These are phyloP conservation scores for Tympanuchus pallidicinctus DNA, from an alignment of 2,113 vertebrate species.

Conservation along the genomic window DNA sequence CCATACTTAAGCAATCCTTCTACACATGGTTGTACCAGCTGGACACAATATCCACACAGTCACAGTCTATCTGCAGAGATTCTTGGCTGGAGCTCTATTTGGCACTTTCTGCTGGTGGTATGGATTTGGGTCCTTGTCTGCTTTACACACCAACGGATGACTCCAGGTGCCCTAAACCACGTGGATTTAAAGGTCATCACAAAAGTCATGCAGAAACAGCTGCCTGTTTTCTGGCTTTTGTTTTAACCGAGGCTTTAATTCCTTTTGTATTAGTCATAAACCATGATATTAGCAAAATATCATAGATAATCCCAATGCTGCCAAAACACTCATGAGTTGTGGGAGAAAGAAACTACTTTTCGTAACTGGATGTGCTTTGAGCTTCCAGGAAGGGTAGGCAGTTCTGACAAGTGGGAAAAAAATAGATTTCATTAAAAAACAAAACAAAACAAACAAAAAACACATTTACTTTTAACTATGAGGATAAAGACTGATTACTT, in stretches of 20 bases:
- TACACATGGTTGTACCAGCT: background rate
- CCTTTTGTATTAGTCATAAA: background rate
- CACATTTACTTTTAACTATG: background rate
- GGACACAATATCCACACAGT: background rate
- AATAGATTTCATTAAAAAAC: background rate
- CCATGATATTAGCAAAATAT: background rate
- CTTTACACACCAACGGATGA: background rate
- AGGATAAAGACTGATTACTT: background rate
- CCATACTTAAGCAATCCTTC: background rate
- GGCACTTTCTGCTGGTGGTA: background rate
- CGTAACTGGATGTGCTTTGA: background rate
- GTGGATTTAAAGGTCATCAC: background rate
- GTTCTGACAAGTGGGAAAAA: background rate
- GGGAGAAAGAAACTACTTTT: background rate
- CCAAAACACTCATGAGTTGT: background rate
- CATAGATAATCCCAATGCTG: background rate
- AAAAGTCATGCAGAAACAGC: background rate
- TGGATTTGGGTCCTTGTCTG: background rate
- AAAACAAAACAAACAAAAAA: background rate
- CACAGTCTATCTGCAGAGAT: accelerated
- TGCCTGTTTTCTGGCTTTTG: background rate
- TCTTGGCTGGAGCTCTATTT: background rate
- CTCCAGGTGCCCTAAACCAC: accelerated
- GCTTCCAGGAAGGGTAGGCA: background rate
- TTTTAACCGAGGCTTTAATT: background rate